Evolutionary conservation across 2,113 vertebrate species (phyloP), one percentile per base, ranked within the genome.

Genomic region (Paralichthys olivaceus): DNA sequence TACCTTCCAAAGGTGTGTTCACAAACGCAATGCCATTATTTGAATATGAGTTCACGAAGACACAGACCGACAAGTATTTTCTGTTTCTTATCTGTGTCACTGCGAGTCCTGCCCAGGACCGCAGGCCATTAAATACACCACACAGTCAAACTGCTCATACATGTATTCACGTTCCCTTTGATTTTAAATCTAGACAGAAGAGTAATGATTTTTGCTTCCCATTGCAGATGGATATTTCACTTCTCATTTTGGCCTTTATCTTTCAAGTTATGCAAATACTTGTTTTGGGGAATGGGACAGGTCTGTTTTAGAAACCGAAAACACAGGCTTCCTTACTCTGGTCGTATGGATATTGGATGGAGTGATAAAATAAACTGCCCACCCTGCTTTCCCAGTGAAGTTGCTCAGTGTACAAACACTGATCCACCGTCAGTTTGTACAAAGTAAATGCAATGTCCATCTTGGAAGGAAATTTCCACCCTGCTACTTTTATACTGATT

Each of bases 1-100:
- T 92, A 92, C 86, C 87, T 91, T 89, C 79, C 67, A 85, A 86
- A 92, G 82, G 84, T 90, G 86, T 91, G 80, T 92, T 92, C 86
- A 83, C 79, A 80, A 71, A 84, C 73, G 89, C 69, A 71, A 81
- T 80, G 86, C 79, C 84, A 83, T 90, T 75, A 78, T 79, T 75
- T 63, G 84, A 87, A 59, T 79, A 72, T 67, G 55, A 57, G 69
- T 63, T 78, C 80, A 77, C 75, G 71, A 83, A 81, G 77, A 88
- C 80, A 79, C 77, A 72, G 58, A 71, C 57, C 60, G 23, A 75
- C 61, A 56, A 57, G 22, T 67, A 29, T 86, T 73, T 29, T 84
- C 57, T 84, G 76, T 81, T 85, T 85, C 70, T 65, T 64, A 63
- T 76, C 71, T 77, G 70, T 85, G 75, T 79, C 80, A 74, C 51